Evolutionary conservation across 2,888 invertebrate genomes (phyloP).

Genomic region (Parasteatoda lunata): DNA sequence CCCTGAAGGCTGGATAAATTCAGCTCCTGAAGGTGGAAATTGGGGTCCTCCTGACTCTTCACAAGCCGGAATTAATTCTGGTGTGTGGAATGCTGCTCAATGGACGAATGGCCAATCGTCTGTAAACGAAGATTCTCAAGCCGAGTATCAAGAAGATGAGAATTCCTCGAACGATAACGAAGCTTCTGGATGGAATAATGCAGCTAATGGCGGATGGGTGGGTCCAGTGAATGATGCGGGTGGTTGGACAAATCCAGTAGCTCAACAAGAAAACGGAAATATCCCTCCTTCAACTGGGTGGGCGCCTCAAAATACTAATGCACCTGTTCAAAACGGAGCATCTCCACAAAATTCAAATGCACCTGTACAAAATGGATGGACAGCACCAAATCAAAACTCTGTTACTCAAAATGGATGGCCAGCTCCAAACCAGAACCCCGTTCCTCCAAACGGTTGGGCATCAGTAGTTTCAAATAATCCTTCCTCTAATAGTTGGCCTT

Average conservation of each 20-base stretch:
- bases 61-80: not conserved
- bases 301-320: not conserved
- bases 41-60: not conserved
- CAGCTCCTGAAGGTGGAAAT: conserved; percentile 2
- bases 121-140: conserved; percentile 30
- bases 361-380: not conserved
- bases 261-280: too few relatives aligned
- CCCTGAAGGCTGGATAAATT: conserved; percentile 18
- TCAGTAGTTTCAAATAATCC: not conserved
- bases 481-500: not conserved
- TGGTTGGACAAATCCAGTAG: conserved; percentile 21
- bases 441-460: not conserved
- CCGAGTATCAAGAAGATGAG: conserved; percentile 32
- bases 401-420: not conserved
- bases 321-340: not conserved
- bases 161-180: not conserved
- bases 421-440: not conserved
- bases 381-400: not conserved
- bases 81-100: conserved; percentile 20
- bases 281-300: not conserved
- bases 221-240: conserved; percentile 9
- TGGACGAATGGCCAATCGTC: conserved; percentile 42
- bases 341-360: not conserved
- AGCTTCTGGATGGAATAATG: conserved; percentile 20
- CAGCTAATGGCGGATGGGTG: conserved; percentile 13